Evolutionary conservation across 1,140 invertebrate genomes (phyloP).

Genomic region (Cardiocondyla obscurior): DNA sequence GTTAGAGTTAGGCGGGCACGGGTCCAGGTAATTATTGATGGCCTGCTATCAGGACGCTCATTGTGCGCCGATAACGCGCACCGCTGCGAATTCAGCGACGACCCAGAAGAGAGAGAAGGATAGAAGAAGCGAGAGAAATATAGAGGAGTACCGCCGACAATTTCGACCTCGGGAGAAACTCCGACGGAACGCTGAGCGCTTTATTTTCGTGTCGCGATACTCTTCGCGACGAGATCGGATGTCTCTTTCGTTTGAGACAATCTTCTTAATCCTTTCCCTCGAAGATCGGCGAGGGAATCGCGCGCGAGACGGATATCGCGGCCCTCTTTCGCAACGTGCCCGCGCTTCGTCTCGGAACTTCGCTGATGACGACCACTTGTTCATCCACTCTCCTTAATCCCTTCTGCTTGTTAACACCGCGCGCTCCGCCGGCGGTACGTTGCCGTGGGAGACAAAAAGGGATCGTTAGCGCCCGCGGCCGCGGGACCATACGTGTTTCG

Average conservation of each 20-base stretch:
- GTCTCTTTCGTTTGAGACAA: not conserved
- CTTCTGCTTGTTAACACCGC: conserved; percentile 46
- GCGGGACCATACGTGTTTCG: conserved; percentile 10
- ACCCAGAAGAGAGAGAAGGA: not conserved
- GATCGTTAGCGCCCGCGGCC: conserved; percentile 42
- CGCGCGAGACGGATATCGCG: not conserved
- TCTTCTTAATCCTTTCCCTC: not conserved
- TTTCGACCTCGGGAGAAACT: too few relatives aligned
- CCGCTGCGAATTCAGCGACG: not conserved
- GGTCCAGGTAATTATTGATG: conserved; percentile 69
- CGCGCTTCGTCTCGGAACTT: not conserved
- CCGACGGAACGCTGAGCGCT: too few relatives aligned
- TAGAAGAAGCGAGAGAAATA: too few relatives aligned
- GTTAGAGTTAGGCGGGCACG: conserved; percentile 70
- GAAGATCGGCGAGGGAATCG: not conserved
- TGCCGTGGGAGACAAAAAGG: conserved; percentile 40
- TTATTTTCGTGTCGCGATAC: too few relatives aligned
- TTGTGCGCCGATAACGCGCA: conserved; percentile 57
- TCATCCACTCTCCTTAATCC: conserved; percentile 34
- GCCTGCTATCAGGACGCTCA: conserved; percentile 52
- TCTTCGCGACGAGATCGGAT: too few relatives aligned
- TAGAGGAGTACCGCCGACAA: too few relatives aligned
- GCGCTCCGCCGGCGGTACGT: not conserved
- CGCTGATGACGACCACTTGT: conserved; percentile 36
- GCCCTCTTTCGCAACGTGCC: not conserved